These are phyloP conservation scores for Neoascia interrupta DNA, from an alignment of 2,888 invertebrate genomes.

Conservation along the genomic window DNA sequence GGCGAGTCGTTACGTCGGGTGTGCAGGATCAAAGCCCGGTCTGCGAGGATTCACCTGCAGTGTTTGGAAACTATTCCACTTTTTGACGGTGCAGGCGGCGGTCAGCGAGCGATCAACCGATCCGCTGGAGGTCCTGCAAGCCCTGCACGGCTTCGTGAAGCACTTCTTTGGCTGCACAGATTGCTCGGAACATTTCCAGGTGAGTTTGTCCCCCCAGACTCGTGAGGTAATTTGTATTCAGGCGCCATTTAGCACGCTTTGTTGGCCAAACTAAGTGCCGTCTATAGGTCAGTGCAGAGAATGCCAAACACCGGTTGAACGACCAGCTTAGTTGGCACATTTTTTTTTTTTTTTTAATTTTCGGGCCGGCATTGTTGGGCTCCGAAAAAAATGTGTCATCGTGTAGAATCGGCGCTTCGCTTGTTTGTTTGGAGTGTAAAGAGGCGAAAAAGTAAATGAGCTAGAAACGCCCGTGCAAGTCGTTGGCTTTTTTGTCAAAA, in stretches of 20 bases:
- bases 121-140: conserved; percentile 86
- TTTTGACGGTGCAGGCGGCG: conserved; percentile 89
- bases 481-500: too few species aligned
- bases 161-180: conserved; percentile 96
- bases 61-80: conserved; percentile 97
- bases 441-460: too few species aligned
- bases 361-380: too few species aligned
- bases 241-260: neutral
- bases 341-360: too few species aligned
- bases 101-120: conserved; percentile 80
- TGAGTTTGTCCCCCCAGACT: conserved; percentile 72
- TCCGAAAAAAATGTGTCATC: too few species aligned
- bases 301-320: conserved; percentile 31
- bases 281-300: neutral
- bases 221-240: too few species aligned
- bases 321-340: too few species aligned
- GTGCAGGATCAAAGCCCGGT: conserved; percentile 86
- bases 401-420: too few species aligned
- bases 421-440: too few species aligned
- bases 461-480: too few species aligned
- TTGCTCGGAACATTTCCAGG: conserved; percentile 93
- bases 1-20: conserved; percentile 86
- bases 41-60: conserved; percentile 96
- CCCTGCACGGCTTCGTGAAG: conserved; percentile 93
- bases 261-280: conserved; percentile 4